Evolutionary conservation across 2,888 invertebrate genomes (phyloP), one percentile per base, ranked within the genome.

Genomic region (Oegoconia quadripuncta): DNA sequence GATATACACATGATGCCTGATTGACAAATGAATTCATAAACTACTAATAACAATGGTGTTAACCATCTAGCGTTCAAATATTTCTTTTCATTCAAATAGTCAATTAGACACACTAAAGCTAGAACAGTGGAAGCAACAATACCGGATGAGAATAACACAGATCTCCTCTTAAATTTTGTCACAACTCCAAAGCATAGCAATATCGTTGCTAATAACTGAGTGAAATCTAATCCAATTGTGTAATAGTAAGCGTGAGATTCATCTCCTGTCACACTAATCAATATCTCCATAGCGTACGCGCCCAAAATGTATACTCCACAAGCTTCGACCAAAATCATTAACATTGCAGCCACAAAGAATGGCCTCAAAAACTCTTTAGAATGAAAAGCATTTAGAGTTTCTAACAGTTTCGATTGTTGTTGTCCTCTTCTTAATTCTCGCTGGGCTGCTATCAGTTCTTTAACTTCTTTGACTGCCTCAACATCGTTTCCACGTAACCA

Each of bases 401-500:
- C 11, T 9, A 15, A 15, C 29, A 15, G 8, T 31, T n/a, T 25
- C n/a, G n/a, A n/a, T n/a, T n/a, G n/a, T n/a, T n/a, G n/a, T n/a
- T n/a, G n/a, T n/a, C n/a, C n/a, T n/a, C n/a, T n/a, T 15, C 23
- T 33, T 12, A 49, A 9, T 15, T 52, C 42, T 11, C 41, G 18
- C 9, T 52, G 52, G 12, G 46, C 42, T 22, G 31, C 14, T 29
- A 52, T 46, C 15, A 52, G 28, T 3, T 52, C 49, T 4, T 32
- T 36, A 2, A 52, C 1, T 39, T 52, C 52, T 38, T 18, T 46
- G 29, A 29, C 39, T 1, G 51, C 32, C 12, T 52, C 44, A 5
- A 23, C 8, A 9, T 34, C 36, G 6, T 40, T 40, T 14, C 52
- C 52, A 26, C 52, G 37, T 3, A 53, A 22, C 52, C 52, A 53